Evolutionary conservation across 2,797 vertebrate species (phyloP).

Genomic region (Chanos chanos): DNA sequence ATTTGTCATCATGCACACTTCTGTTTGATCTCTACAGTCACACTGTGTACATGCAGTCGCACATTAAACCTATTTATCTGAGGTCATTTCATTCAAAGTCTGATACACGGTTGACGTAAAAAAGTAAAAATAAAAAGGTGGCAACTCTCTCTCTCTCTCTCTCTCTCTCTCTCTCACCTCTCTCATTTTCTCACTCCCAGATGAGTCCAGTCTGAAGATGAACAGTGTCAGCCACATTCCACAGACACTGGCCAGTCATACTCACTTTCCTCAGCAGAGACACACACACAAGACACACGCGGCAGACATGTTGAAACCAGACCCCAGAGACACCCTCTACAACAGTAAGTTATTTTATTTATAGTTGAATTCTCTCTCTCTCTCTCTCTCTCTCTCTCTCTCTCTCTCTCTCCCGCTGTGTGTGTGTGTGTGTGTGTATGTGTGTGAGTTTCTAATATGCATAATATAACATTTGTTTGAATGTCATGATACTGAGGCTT

Average conservation of each 20-base stretch:
- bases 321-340: conserved; percentile 93
- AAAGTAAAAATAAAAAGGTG: no score
- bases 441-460: neutral
- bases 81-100: no score
- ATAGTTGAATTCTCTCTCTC: no score
- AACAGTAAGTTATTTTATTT: conserved; percentile 92
- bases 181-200: conserved; percentile 56
- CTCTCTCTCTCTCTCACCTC: conserved; percentile 7
- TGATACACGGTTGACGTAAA: no score
- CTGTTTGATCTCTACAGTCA: no score
- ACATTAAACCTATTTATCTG: no score
- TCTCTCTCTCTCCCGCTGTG: conserved; percentile 5
- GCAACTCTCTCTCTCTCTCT: neutral
- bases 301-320: conserved; percentile 84
- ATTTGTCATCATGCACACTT: no score
- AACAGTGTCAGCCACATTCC: conserved; percentile 91
- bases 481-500: no score
- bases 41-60: no score
- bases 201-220: conserved; percentile 91
- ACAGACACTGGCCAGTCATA: conserved; percentile 87
- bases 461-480: no score
- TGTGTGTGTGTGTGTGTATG: neutral
- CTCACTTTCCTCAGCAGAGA: conserved; percentile 59
- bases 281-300: conserved; percentile 21
- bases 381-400: conserved; percentile 2